Percentiles rank a stretch among this genome's conserved stretches.
Conservation (phyloP, 2,888 invertebrate genomes). For the Clanis bilineata region DNA sequence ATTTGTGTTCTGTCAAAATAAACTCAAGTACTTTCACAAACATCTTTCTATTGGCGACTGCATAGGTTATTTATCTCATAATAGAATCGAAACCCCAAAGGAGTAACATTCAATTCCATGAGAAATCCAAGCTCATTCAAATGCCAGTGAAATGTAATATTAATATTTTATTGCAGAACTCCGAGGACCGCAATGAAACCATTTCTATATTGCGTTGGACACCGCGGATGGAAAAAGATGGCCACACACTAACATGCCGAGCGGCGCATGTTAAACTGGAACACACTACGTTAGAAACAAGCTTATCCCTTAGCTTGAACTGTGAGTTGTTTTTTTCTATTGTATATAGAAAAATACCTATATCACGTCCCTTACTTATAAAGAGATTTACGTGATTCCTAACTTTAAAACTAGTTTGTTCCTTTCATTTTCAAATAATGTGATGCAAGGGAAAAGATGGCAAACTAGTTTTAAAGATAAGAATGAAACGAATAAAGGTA, state of each 20-base stretch:
- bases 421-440: too few relatives aligned
- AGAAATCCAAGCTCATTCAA: constrained; percentile 8
- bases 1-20: background rate
- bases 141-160: constrained; percentile 9
- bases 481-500: too few relatives aligned
- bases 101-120: constrained; percentile 5
- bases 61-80: constrained; percentile 14
- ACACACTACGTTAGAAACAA: constrained; percentile 88
- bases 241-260: constrained; percentile 89
- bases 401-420: too few relatives aligned
- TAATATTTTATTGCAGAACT: constrained; percentile 79
- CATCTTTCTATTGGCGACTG: background rate
- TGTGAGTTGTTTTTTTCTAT: too few relatives aligned
- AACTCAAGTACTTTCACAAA: background rate
- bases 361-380: too few relatives aligned
- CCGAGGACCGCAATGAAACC: constrained; percentile 91
- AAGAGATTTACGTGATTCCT: too few relatives aligned
- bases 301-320: constrained; percentile 91
- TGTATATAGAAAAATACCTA: too few relatives aligned
- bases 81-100: constrained; percentile 1
- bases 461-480: too few relatives aligned
- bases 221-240: constrained; percentile 90
- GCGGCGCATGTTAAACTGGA: constrained; percentile 89
- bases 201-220: constrained; percentile 88
- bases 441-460: too few relatives aligned